Evolutionary conservation across 2,797 vertebrate species (phyloP).

Genomic region (Chelidonichthys spinosus): DNA sequence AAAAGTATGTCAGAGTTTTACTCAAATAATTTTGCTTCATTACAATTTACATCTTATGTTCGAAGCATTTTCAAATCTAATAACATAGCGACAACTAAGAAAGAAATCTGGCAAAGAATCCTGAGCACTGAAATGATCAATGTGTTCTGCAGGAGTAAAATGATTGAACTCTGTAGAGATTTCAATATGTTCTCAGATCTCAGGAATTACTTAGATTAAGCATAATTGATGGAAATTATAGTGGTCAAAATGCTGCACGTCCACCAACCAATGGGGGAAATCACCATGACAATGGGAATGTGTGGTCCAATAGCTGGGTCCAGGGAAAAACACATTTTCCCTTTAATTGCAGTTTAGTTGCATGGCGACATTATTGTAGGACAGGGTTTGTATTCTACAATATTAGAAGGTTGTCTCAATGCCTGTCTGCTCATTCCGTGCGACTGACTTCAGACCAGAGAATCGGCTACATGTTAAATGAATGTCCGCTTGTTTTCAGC

Average conservation of each 20-base stretch:
- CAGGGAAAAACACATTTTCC: no score
- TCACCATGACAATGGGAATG: no score
- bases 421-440: neutral
- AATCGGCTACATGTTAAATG: conserved; percentile 40
- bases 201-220: neutral
- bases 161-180: no score
- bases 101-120: no score
- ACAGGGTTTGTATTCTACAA: neutral
- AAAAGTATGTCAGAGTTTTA: neutral
- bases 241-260: no score
- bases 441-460: conserved; percentile 11
- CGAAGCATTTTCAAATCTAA: neutral
- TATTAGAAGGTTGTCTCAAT: no score
- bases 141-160: no score
- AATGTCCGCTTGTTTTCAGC: conserved; percentile 55
- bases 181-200: neutral
- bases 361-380: no score
- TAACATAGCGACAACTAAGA: neutral
- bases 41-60: neutral
- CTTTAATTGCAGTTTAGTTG: no score
- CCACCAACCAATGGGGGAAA: no score
- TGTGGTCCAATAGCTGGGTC: no score
- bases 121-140: neutral
- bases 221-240: neutral
- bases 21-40: neutral